Evolutionary conservation across 2,113 vertebrate genomes (phyloP).

Genomic region (Struthidea cinerea): DNA sequence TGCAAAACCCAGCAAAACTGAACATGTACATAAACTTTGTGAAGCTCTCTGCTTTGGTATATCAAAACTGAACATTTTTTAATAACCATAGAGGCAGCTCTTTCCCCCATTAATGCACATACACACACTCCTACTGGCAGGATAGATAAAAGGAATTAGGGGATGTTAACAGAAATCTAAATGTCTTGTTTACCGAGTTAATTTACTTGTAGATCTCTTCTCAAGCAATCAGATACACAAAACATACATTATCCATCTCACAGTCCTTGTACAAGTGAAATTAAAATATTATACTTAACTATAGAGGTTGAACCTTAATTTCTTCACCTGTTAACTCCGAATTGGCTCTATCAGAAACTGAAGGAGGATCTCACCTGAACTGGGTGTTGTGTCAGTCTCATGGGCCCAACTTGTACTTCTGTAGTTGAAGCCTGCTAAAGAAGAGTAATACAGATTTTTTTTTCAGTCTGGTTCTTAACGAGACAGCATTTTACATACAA

Average conservation of each 20-base stretch:
- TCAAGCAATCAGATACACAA: neutral
- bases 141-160: neutral
- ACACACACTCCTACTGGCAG: neutral
- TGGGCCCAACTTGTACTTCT: constrained; percentile 90
- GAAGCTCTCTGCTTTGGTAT: neutral
- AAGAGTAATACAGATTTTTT: neutral
- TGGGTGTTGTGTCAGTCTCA: constrained; percentile 91
- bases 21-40: neutral
- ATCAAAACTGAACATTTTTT: neutral
- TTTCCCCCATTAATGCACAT: neutral
- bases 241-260: neutral
- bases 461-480: neutral
- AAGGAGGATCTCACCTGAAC: constrained; percentile 80
- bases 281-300: neutral
- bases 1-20: neutral
- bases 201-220: neutral
- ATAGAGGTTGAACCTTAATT: neutral
- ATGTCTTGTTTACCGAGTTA: neutral
- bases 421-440: constrained; percentile 81
- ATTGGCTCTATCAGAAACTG: neutral
- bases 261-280: neutral
- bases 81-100: neutral
- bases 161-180: neutral
- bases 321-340: neutral
- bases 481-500: neutral